These are phyloP conservation scores for Lipophrys pholis DNA, from an alignment of 2,113 vertebrate genomes.

Conservation along the genomic window DNA sequence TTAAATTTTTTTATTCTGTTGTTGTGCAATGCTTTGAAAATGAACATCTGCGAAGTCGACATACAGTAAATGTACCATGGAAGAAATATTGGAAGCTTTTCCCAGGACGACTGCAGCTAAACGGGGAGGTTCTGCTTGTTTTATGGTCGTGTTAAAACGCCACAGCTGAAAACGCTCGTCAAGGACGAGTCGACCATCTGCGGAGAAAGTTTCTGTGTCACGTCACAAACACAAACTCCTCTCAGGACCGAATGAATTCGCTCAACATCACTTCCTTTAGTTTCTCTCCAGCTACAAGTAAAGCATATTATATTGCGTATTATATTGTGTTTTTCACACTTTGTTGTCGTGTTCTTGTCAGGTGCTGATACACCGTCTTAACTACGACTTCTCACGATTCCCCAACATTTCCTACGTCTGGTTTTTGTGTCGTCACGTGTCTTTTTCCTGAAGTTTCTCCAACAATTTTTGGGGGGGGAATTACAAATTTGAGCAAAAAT, in stretches of 20 bases:
- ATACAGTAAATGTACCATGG: conserved; percentile 19
- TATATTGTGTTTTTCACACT: too few relatives aligned
- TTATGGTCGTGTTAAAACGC: background rate
- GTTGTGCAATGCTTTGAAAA: conserved; percentile 30
- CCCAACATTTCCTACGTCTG: too few relatives aligned
- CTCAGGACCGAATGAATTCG: background rate
- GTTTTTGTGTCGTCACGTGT: too few relatives aligned
- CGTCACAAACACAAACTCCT: conserved; percentile 6
- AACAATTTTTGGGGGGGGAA: too few relatives aligned
- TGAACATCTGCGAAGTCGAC: conserved; percentile 38
- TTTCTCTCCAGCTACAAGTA: conserved; percentile 6
- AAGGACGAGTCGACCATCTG: conserved; percentile 31
- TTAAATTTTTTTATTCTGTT: too few relatives aligned
- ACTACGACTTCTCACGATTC: too few relatives aligned
- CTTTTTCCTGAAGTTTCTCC: too few relatives aligned
- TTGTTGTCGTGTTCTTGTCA: too few relatives aligned
- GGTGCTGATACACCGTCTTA: too few relatives aligned
- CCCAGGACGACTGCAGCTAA: background rate
- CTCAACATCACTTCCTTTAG: background rate
- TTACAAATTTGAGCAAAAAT: too few relatives aligned
- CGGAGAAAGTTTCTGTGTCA: background rate
- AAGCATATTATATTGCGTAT: background rate
- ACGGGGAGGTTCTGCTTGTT: conserved; percentile 8
- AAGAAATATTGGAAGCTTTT: conserved; percentile 19
- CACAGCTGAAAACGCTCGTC: conserved; percentile 9